Conservation (phyloP, 2,113 vertebrate genomes). For the Oxyruncus cristatus region DNA sequence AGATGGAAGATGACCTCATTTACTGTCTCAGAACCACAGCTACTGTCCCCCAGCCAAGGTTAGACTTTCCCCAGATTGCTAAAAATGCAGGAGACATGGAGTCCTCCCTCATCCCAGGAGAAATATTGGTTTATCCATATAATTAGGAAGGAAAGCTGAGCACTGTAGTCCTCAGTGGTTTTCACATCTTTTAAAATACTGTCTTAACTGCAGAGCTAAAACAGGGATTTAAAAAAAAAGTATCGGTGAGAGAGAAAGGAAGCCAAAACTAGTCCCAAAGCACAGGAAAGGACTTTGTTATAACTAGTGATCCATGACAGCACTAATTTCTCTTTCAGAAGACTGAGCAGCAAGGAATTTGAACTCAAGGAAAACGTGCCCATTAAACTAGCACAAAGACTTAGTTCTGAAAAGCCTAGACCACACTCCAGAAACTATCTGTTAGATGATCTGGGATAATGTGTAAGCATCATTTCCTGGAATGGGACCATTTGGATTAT, state of each 20-base stretch:
- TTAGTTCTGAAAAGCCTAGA: not conserved
- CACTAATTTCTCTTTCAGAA: not conserved
- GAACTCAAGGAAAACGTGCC: not conserved
- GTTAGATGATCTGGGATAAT: not conserved
- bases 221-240: not conserved
- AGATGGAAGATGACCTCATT: constrained; percentile 32
- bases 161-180: not conserved
- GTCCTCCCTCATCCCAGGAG: not conserved
- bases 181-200: constrained; percentile 28
- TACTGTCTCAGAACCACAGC: not conserved
- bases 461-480: not conserved
- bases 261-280: not conserved
- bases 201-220: not conserved
- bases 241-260: not conserved
- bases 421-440: not conserved
- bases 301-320: not conserved
- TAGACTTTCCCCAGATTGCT: not conserved
- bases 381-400: not conserved
- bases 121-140: not conserved
- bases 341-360: not conserved
- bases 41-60: constrained; percentile 14
- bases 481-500: not conserved
- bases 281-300: not conserved
- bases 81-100: not conserved
- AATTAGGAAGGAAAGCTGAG: constrained; percentile 28